These are phyloP conservation scores for Tinea pellionella DNA, from an alignment of 2,888 invertebrate genomes.

Conservation along the genomic window DNA sequence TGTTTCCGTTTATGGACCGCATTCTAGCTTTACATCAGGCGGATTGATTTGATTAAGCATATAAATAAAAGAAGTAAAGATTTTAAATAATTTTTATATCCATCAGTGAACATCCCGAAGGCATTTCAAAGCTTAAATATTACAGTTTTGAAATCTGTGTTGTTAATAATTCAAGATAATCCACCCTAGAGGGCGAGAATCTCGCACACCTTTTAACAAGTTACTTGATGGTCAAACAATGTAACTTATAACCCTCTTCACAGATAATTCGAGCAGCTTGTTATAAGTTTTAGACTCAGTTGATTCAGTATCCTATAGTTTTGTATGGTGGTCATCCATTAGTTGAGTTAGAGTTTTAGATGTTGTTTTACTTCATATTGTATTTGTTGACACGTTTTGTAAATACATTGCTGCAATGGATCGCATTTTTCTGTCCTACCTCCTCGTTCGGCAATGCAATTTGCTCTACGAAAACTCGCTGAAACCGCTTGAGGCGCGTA, in stretches of 20 bases:
- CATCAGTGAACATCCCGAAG: not conserved
- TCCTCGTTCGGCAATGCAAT: too few species aligned
- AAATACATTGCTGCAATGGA: too few species aligned
- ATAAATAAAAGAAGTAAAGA: too few species aligned
- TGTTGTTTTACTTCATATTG: not conserved
- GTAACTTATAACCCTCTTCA: slow-evolving; percentile 5
- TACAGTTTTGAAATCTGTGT: not conserved
- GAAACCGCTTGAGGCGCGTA: too few species aligned
- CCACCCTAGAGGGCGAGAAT: not conserved
- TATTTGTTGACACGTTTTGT: not conserved
- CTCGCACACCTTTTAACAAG: slow-evolving; percentile 4
- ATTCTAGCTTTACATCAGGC: too few species aligned
- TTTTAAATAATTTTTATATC: too few species aligned
- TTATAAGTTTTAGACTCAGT: not conserved
- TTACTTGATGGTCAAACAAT: not conserved
- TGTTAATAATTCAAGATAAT: not conserved
- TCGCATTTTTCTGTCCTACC: too few species aligned
- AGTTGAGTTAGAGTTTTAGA: too few species aligned
- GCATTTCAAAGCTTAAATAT: not conserved
- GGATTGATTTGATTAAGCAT: too few species aligned
- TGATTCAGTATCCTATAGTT: not conserved
- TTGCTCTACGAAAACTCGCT: too few species aligned
- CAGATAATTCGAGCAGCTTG: not conserved
- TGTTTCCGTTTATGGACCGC: too few species aligned
- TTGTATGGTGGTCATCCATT: not conserved